Evolutionary conservation across 2,888 invertebrate species (phyloP).

Genomic region (Hipparchia sbordonii): DNA sequence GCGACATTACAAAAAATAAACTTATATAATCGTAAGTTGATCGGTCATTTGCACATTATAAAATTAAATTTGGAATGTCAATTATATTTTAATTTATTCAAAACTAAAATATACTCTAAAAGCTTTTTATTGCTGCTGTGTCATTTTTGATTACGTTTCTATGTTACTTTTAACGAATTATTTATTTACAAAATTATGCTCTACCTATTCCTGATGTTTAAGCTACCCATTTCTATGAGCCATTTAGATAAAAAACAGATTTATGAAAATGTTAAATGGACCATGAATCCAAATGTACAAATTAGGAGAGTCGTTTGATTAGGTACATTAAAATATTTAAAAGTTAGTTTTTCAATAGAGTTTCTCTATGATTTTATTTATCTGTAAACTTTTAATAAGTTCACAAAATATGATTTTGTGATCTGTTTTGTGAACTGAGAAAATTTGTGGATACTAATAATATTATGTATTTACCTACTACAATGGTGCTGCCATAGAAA

Average conservation of each 20-base stretch:
- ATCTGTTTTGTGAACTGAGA: too few relatives aligned
- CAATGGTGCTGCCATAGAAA: too few relatives aligned
- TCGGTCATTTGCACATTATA: constrained; percentile 10
- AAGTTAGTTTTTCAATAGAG: neutral
- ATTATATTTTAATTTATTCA: constrained; percentile 11
- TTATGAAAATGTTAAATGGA: neutral
- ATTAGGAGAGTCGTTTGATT: neutral
- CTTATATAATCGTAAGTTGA: neutral
- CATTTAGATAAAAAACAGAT: neutral
- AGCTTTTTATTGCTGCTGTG: neutral
- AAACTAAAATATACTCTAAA: neutral
- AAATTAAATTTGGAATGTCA: neutral
- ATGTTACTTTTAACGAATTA: neutral
- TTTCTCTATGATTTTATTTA: neutral
- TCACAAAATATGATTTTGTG: too few relatives aligned
- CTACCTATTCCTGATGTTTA: too few relatives aligned
- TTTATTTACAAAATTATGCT: neutral
- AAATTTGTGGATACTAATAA: too few relatives aligned
- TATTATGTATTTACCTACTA: too few relatives aligned
- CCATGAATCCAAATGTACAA: neutral
- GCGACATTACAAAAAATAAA: neutral
- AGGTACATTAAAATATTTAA: neutral
- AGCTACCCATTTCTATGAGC: too few relatives aligned
- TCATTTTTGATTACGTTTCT: neutral
- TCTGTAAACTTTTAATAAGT: neutral